Evolutionary conservation across 1,140 invertebrate genomes (phyloP), one percentile per base, ranked within the genome.

Genomic region (Micrasema longulum): DNA sequence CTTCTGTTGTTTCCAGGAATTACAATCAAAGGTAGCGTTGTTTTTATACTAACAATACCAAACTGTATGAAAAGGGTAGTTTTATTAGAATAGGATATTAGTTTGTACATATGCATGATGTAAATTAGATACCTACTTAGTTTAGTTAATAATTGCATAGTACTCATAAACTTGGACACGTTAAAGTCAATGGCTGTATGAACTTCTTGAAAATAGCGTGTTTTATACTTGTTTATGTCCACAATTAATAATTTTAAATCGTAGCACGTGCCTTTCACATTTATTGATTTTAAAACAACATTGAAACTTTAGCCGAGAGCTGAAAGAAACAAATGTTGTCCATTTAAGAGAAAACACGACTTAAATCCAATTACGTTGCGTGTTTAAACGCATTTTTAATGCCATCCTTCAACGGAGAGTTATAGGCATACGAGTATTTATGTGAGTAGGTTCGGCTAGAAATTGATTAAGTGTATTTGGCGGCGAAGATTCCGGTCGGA

Each of bases 381-480:
- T 64, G 60, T 64, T 22, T 64, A 47, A 64, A 64, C 26, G 48
- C 47, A 66, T 66, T 66, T 52, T 66, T 66, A 50, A 53, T 53
- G 35, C 64, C 16, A 52, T 66, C 48, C 47, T 36, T 52, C 48
- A 10, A 12, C 31, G 47, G 18, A 52, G 64, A 66, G 23, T 66
- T 66, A 66, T 66, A 50, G 48, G 45, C 26, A 31, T 31, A 31
- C 26, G 26, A 31, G 26, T 31, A 31, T 31, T 31, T 31, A 31
- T 31, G 26, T 31, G 26, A 4, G 26, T 31, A 47, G 23, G 31
- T 48, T 43, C 43, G 48, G 23, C 48, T 66, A 66, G 64, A 36
- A 66, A 52, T 66, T 66, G 64, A 66, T 66, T 66, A 53, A 66
- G 64, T 52, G 31, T 52, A 52, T 66, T 66, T 66, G 52, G 35